Evolutionary conservation across 1,140 invertebrate genomes (phyloP).

Genomic region (Cherax destructor): DNA sequence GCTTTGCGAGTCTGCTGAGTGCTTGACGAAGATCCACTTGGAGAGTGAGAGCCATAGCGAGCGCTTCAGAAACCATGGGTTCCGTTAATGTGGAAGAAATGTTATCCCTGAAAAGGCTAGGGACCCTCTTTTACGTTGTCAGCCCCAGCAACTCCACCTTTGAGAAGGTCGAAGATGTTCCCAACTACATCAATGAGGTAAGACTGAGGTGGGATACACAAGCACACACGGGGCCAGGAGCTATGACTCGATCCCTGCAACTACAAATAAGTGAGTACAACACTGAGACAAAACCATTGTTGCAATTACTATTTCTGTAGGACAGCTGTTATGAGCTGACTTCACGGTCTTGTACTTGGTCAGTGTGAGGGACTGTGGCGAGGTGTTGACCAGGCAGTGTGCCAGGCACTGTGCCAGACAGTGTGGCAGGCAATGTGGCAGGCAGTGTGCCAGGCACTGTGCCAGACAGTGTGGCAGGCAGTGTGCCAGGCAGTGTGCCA

Average conservation of each 20-base stretch:
- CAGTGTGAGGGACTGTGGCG: background rate
- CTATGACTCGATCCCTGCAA: too few relatives aligned
- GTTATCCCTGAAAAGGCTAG: background rate
- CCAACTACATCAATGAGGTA: conserved; percentile 78
- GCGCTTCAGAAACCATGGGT: background rate
- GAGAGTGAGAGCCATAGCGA: too few relatives aligned
- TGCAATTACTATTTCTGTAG: too few relatives aligned
- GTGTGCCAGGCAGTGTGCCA: too few relatives aligned
- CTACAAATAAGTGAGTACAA: too few relatives aligned
- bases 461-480: too few relatives aligned
- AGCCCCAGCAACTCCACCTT: conserved; percentile 10
- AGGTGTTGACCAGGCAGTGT: conserved; percentile 82
- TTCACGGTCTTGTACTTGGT: background rate
- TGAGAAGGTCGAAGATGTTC: conserved; percentile 17
- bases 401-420: too few relatives aligned
- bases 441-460: background rate
- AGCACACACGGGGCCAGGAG: too few relatives aligned
- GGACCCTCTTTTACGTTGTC: conserved; percentile 20
- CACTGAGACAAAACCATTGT: too few relatives aligned
- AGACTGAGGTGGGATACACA: conserved; percentile 84
- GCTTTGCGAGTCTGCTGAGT: too few relatives aligned
- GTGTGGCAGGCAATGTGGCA: conserved; percentile 80
- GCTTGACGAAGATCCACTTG: too few relatives aligned
- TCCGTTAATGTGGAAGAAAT: background rate
- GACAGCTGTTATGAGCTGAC: conserved; percentile 77